Evolutionary conservation across 2,888 invertebrate species (phyloP).

Genomic region (Arctia plantaginis): DNA sequence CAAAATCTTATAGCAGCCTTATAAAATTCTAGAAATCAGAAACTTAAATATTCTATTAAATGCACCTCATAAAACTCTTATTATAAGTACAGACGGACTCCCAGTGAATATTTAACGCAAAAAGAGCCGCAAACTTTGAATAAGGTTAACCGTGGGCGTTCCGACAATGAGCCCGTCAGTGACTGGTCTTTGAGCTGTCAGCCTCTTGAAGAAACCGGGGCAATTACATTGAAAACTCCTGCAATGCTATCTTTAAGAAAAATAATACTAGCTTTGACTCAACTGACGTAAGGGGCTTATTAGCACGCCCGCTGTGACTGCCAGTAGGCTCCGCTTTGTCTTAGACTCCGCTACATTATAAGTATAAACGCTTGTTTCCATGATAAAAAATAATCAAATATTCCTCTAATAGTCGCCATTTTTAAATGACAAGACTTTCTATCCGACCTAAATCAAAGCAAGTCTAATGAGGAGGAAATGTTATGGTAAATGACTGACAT

Average conservation of each 20-base stretch:
- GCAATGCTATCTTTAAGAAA: constrained; percentile 83
- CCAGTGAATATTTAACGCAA: constrained; percentile 72
- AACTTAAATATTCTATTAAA: constrained; percentile 25
- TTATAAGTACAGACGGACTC: constrained; percentile 61
- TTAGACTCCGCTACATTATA: constrained; percentile 48
- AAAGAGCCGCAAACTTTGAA: constrained; percentile 78
- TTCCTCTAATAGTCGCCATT: constrained; percentile 45
- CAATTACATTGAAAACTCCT: constrained; percentile 85
- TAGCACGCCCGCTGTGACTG: constrained; percentile 74
- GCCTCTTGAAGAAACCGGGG: constrained; percentile 83
- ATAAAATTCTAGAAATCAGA: not conserved
- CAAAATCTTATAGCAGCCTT: not conserved
- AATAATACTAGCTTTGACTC: constrained; percentile 78
- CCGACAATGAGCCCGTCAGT: constrained; percentile 84
- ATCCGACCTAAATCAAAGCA: constrained; percentile 44
- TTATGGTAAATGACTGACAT: constrained; percentile 48
- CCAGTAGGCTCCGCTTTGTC: constrained; percentile 60
- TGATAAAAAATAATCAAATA: constrained; percentile 54
- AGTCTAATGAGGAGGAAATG: constrained; percentile 47
- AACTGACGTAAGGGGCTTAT: constrained; percentile 81
- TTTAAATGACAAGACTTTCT: constrained; percentile 48
- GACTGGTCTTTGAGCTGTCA: constrained; percentile 85
- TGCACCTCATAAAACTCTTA: constrained; percentile 56
- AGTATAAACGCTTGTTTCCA: constrained; percentile 51
- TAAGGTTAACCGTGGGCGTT: constrained; percentile 84